Percentiles rank a stretch among this genome's conserved stretches.
Conservation (phyloP, 2,113 vertebrate species). For the Pholis gunnellus region DNA sequence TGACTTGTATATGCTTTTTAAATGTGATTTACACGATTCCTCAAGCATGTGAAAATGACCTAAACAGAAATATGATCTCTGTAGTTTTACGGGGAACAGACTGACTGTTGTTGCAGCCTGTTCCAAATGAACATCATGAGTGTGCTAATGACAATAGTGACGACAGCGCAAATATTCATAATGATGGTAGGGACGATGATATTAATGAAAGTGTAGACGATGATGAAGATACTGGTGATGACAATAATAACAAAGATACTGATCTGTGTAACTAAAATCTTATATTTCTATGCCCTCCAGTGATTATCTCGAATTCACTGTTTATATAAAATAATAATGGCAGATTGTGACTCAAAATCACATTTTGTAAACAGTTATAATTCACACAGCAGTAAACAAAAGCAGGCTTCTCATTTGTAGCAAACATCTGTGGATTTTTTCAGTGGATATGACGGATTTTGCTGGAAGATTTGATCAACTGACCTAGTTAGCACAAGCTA, state of each 20-base stretch:
- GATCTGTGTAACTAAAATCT: not conserved
- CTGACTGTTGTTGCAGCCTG: slow-evolving; percentile 47
- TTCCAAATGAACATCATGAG: slow-evolving; percentile 48
- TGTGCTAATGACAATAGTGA: slow-evolving; percentile 48
- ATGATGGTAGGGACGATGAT: slow-evolving; percentile 26
- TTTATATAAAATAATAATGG: not conserved
- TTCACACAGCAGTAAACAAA: not conserved
- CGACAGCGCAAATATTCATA: slow-evolving; percentile 32
- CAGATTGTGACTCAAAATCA: not conserved
- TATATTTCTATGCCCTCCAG: not conserved
- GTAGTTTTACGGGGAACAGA: slow-evolving; percentile 54
- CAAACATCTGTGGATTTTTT: not conserved
- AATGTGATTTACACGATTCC: slow-evolving; percentile 84
- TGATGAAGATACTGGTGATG: slow-evolving; percentile 5
- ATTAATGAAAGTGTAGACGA: not conserved
- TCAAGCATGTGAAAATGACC: slow-evolving; percentile 80
- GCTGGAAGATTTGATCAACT: not conserved
- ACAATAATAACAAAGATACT: not conserved
- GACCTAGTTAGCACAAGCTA: not conserved
- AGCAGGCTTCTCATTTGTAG: not conserved
- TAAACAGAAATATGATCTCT: slow-evolving; percentile 79
- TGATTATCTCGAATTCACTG: not conserved
- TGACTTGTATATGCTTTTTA: slow-evolving; percentile 80
- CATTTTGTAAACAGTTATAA: not conserved
- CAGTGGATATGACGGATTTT: not conserved